Evolutionary conservation across 1,140 invertebrate species (phyloP).

Genomic region (Medauroidea extradentata): DNA sequence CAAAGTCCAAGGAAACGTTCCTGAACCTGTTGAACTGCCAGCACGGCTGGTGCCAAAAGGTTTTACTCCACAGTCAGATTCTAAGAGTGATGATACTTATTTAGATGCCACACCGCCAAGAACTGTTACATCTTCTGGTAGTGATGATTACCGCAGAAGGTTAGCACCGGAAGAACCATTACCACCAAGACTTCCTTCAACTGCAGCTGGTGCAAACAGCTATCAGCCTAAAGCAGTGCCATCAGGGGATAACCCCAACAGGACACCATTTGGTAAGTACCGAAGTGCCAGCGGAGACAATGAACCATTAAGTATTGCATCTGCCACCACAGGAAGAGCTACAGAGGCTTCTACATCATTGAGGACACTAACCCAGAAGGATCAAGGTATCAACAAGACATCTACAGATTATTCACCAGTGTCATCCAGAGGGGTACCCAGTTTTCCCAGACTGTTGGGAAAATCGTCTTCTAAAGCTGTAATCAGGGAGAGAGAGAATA

Average conservation of each 20-base stretch:
- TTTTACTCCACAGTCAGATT: no score
- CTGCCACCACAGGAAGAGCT: not conserved
- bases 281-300: not conserved
- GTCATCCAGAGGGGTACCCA: not conserved
- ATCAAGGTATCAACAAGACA: slow-evolving; percentile 14
- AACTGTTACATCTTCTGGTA: no score
- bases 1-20: no score
- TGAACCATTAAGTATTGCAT: not conserved
- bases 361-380: slow-evolving; percentile 3
- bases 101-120: no score
- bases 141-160: no score
- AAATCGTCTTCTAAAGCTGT: not conserved
- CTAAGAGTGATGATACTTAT: no score
- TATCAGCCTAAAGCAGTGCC: not conserved
- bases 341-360: not conserved
- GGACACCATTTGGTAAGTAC: not conserved
- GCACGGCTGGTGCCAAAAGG: no score
- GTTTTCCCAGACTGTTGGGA: not conserved
- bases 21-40: no score
- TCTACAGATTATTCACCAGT: slow-evolving; percentile 9
- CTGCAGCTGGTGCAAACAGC: not conserved
- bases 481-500: not conserved
- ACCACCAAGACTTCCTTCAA: not conserved
- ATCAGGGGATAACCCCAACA: not conserved
- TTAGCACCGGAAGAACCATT: no score